Evolutionary conservation across 2,888 invertebrate genomes (phyloP).

Genomic region (Polylopha cassiicola): DNA sequence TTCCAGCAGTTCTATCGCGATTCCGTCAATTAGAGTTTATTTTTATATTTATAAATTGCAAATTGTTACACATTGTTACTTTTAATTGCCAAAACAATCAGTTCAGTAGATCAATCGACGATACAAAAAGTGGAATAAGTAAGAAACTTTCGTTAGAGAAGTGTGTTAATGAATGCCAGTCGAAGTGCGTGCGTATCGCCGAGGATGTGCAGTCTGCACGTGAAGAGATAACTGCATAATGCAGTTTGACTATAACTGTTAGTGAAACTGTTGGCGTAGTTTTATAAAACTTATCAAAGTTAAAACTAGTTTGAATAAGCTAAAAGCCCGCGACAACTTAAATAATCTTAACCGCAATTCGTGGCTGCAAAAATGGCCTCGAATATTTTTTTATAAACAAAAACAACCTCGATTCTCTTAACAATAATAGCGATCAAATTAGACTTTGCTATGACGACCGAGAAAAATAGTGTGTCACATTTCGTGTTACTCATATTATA

Average conservation of each 20-base stretch:
- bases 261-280: conserved; percentile 60
- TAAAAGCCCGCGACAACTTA: too few relatives aligned
- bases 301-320: too few relatives aligned
- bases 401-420: too few relatives aligned
- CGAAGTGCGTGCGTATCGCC: conserved; percentile 44
- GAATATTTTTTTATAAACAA: too few relatives aligned
- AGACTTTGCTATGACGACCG: conserved; percentile 5
- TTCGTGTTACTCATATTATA: conserved; percentile 2
- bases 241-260: conserved; percentile 40
- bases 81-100: conserved; percentile 41
- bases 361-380: too few relatives aligned
- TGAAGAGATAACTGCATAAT: conserved; percentile 51
- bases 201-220: conserved; percentile 28
- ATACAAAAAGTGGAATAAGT: conserved; percentile 60
- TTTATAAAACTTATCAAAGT: too few relatives aligned
- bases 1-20: neutral
- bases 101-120: conserved; percentile 46
- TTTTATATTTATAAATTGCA: conserved; percentile 7
- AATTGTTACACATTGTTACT: conserved; percentile 29
- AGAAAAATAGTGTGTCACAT: conserved; percentile 10
- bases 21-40: neutral
- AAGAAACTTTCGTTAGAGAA: conserved; percentile 66
- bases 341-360: too few relatives aligned
- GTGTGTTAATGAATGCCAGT: conserved; percentile 60
- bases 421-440: neutral